Base-by-base conservation (phyloP, 2,888 invertebrate genomes). In the Temnothorax rugatulus region DNA sequence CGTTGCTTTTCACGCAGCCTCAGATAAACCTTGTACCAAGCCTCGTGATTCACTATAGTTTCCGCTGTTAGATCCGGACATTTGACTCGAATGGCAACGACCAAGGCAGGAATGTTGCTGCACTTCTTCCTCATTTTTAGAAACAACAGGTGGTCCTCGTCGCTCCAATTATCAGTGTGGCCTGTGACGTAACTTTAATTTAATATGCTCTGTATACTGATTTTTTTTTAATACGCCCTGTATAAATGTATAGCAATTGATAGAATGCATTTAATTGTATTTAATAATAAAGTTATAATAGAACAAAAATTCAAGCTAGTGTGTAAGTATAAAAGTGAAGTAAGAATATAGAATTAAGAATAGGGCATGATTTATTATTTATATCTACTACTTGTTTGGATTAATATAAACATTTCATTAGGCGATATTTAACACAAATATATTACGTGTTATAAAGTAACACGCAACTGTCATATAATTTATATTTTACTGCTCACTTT, bases 11-110 rank as follows among this genome's bases (percentile, higher is more conserved):
- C 93, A 44, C 95, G 95, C 61, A 96, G 90, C 4, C 92, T 87
- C 15, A 95, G 85, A 88, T 96, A 96, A 77, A 94, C 90, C 82
- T 93, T 94, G 89, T 95, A 95, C 96, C 96, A 96, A 5, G 94
- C 93, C 79, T 95, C 95, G 90, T 96, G 96, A 82, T 93, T 92
- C 18, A 94, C 91, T 50, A 96, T 95, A 34, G 93, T 92, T 71
- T 95, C 95, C 13, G 88, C 85, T 2, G 93, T 90, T 15, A 95
- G 29, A 79, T 95, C 94, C 0, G 94, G 94, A 87, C 92, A 94
- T 44, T 92, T 93, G 50, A 83, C 88, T 81, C 91, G 92, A 18
- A 95, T 87, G 3, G 92, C 92, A 0, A 61, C 59, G 0, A 94
- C 93, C 25, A 94, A 81, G 0, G 91, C 77, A 1, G 94, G 91